Evolutionary conservation across 2,888 invertebrate species (phyloP), one percentile per base, ranked within the genome.

Genomic region (Holacanthella duospinosa): DNA sequence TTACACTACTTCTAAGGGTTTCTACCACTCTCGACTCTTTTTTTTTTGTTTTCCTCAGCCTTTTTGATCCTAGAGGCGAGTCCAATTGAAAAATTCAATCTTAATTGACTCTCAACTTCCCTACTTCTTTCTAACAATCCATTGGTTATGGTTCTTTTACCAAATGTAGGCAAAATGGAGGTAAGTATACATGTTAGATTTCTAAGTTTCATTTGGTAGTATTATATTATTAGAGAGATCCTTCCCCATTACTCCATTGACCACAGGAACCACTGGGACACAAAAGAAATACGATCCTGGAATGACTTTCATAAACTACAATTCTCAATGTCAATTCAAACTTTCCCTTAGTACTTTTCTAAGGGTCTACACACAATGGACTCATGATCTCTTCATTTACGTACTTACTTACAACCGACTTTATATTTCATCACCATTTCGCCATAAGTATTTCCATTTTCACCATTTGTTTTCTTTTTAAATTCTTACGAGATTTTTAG

Each of bases 71-170:
- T 48, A 65, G 57, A 71, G 63, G 66, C 71, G 71, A 66, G 61
- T 62, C 72, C 62, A 72, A 72, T 72, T 70, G 67, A 72, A 66
- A 69, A 71, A 72, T 69, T 70, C 72, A 69, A 59, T 65, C 71
- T 70, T 71, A 72, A 72, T 72, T 71, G 71, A 72, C 69, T 36
- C 36, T 36, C 36, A 36, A 36, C 6, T 6, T 36, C 36, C 36
- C 36, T 36, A n/a, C n/a, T n/a, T n/a, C n/a, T 36, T 36, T 36
- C 16, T 16, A 36, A 36, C 36, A 36, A 36, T 48, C 21, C 4
- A 48, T 48, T 48, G 4, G 48, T 48, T 21, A 48, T 21, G 19
- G 48, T 48, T 48, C 48, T 21, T 48, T 48, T 48, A 21, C 48
- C 48, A 48, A 48, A 48, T 48, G 48, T 48, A 48, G 48, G 4